Evolutionary conservation across 2,888 invertebrate species (phyloP), one percentile per base, ranked within the genome.

Genomic region (Cremastinae sp.): DNA sequence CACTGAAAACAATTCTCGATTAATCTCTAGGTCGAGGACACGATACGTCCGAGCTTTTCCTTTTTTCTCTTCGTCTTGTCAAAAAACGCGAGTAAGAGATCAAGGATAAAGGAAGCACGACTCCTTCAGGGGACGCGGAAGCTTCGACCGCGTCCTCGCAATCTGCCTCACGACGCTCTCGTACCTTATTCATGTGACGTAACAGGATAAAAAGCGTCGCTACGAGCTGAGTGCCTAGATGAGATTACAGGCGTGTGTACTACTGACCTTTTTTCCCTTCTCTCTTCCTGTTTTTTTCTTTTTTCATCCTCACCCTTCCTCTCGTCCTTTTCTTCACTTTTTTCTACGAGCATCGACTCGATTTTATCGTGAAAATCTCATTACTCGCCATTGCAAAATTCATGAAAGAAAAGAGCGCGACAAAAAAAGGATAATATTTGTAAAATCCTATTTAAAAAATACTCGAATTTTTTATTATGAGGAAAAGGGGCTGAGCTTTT

Each of bases 161-260:
- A 7, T 16, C 20, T 59, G 65, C 75, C 68, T 73, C 69, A 39
- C 65, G 43, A 58, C 66, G 53, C 58, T 78, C 66, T 74, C 84
- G 86, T 89, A 86, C 87, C 87, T 89, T 89, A 89, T 89, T 89
- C 89, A 89, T 88, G 89, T 87, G 87, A 87, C 86, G 86, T 89
- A 89, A 89, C 88, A 87, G 88, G 88, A 89, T 89, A 88, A 89
- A 89, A 89, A 89, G 83, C 85, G 87, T 88, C 84, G 84, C 85
- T 84, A 83, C 83, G 81, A 86, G 84, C 82, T 83, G 86, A 89
- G 87, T 89, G 86, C 82, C 85, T 84, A 85, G 86, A 89, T 88
- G 88, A 89, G 88, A 89, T 89, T 89, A 89, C 88, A 86, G 80
- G 80, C 83, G 45, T 61, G 84, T 84, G 73, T 80, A 83, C 83